phyloP scores from a whole-genome alignment of 2,797 vertebrate species.

The Hyperoplus immaculatus region DNA sequence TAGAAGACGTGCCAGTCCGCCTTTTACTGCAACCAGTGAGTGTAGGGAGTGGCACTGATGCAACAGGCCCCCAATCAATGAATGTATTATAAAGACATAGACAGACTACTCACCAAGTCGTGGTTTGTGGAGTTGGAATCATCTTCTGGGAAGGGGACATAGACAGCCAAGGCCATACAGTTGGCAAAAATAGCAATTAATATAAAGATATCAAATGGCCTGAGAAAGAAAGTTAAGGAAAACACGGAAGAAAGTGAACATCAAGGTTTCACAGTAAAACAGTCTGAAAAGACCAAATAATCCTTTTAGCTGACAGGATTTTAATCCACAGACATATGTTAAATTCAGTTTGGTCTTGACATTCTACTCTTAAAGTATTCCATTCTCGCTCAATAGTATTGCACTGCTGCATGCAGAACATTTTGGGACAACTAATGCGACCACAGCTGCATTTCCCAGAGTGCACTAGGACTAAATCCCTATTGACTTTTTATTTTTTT shows the following conservation, averaged over 20 bases:
- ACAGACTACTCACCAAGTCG: constrained; percentile 93
- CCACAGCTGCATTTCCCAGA: constrained; percentile 39
- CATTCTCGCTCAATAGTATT: not conserved
- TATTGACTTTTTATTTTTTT: constrained; percentile 30
- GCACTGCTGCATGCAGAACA: constrained; percentile 10
- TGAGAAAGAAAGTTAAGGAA: constrained; percentile 89
- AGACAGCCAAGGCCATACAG: constrained; percentile 99
- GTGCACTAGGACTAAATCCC: constrained; percentile 37
- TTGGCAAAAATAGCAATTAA: constrained; percentile 99
- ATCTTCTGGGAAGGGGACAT: constrained; percentile 98
- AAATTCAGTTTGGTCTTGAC: not conserved
- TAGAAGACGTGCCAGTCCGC: not conserved
- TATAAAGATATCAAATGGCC: constrained; percentile 99
- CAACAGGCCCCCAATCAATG: constrained; percentile 11
- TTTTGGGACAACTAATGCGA: constrained; percentile 11
- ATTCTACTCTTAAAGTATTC: not conserved
- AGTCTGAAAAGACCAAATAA: not conserved
- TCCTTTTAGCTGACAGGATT: not conserved
- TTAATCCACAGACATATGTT: not conserved
- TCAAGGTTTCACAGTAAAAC: not conserved
- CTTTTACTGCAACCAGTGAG: not conserved
- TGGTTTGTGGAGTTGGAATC: constrained; percentile 99
- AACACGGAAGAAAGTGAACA: constrained; percentile 4
- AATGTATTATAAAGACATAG: constrained; percentile 1
- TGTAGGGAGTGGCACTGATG: not conserved